Conservation (phyloP, 2,797 vertebrate species). For the Semotilus atromaculatus region DNA sequence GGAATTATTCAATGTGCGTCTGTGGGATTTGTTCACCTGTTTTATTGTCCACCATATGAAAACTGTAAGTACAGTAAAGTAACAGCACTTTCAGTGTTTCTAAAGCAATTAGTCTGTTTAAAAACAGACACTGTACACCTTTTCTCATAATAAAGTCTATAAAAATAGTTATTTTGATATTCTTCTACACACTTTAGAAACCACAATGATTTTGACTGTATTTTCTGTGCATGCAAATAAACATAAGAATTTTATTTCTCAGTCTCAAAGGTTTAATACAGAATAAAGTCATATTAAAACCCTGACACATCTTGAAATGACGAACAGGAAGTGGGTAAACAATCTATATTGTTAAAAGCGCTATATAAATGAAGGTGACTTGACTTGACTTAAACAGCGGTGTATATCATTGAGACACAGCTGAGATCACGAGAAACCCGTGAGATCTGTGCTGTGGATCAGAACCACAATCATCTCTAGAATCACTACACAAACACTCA, state of each 20-base stretch:
- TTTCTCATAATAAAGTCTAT: no score
- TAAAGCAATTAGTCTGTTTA: background rate
- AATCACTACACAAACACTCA: background rate
- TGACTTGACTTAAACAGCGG: background rate
- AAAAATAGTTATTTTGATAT: background rate
- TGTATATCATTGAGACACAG: background rate
- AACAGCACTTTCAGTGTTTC: background rate
- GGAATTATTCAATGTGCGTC: no score
- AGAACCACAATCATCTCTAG: background rate
- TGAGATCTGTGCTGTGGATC: background rate
- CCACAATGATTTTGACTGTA: background rate
- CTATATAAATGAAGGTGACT: no score
- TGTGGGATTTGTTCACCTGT: background rate
- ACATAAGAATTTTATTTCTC: background rate
- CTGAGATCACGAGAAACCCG: slow-evolving; percentile 37
- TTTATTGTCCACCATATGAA: background rate
- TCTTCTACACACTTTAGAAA: background rate
- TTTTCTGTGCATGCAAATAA: no score
- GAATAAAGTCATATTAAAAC: background rate
- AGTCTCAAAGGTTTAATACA: background rate
- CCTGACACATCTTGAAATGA: background rate
- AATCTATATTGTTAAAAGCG: background rate
- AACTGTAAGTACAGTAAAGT: background rate
- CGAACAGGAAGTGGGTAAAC: slow-evolving; percentile 20
- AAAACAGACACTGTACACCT: background rate